Evolutionary conservation across 1,140 invertebrate species (phyloP).

Genomic region (Drosophila parabipectinata): DNA sequence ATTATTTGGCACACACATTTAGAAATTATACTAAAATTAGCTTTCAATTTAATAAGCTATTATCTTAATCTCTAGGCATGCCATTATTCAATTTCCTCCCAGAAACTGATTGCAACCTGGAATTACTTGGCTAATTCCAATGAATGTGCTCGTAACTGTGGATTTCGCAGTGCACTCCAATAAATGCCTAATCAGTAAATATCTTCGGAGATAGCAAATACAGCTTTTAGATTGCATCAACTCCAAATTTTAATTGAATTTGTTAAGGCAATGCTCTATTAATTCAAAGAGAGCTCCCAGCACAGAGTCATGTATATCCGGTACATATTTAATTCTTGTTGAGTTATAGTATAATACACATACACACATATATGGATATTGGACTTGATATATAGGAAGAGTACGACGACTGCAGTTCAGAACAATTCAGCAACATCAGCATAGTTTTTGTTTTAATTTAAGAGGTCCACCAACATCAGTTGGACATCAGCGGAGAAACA

Average conservation of each 20-base stretch:
- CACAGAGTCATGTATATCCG: slow-evolving; percentile 16
- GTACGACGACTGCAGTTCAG: slow-evolving; percentile 81
- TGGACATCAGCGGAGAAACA: slow-evolving; percentile 42
- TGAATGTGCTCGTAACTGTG: slow-evolving; percentile 26
- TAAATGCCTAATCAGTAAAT: slow-evolving; percentile 60
- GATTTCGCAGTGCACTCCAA: slow-evolving; percentile 59
- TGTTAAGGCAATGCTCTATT: not conserved
- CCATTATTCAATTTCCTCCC: slow-evolving; percentile 24
- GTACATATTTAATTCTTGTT: slow-evolving; percentile 42
- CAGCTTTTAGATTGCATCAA: too few species aligned
- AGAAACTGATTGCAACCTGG: slow-evolving; percentile 40
- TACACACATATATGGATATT: slow-evolving; percentile 73
- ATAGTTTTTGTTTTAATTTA: slow-evolving; percentile 27
- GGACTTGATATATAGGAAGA: slow-evolving; percentile 53
- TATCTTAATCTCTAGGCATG: not conserved
- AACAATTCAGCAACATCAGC: slow-evolving; percentile 81
- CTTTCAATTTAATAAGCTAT: not conserved
- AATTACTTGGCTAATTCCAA: slow-evolving; percentile 41
- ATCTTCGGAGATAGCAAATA: slow-evolving; percentile 1
- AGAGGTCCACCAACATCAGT: slow-evolving; percentile 16
- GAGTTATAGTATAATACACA: slow-evolving; percentile 66
- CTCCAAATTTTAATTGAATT: not conserved
- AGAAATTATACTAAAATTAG: not conserved
- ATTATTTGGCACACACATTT: not conserved
- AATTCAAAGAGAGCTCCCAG: not conserved